Percentiles rank a stretch among this genome's conserved stretches.
Conservation (phyloP, 2,888 invertebrate genomes). For the Aethes cnicana region DNA sequence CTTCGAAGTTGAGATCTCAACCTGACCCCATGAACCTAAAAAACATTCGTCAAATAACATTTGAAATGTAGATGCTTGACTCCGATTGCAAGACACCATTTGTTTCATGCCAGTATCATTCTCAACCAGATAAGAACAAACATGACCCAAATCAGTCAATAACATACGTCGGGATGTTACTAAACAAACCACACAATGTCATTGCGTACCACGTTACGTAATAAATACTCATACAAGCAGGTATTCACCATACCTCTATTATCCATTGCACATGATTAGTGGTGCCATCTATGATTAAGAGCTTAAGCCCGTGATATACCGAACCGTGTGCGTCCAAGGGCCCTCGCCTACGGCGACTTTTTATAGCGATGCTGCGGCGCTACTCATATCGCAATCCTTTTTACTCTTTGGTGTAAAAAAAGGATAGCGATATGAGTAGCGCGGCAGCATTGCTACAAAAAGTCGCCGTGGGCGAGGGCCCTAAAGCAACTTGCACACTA, state of each 20-base stretch:
- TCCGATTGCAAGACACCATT: conserved; percentile 11
- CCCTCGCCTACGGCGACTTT: no score
- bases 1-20: neutral
- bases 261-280: conserved; percentile 26
- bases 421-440: no score
- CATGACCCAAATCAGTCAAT: conserved; percentile 24
- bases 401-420: no score
- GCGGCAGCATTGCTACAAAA: no score
- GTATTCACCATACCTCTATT: conserved; percentile 23
- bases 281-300: conserved; percentile 27
- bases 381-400: no score
- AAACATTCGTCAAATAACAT: neutral
- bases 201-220: conserved; percentile 26
- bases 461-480: no score
- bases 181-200: conserved; percentile 29
- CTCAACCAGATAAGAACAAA: conserved; percentile 10
- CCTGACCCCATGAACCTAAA: conserved; percentile 2
- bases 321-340: no score
- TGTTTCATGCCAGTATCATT: conserved; percentile 18
- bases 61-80: conserved; percentile 4
- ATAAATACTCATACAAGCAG: conserved; percentile 25
- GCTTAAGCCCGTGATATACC: no score
- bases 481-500: no score
- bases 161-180: conserved; percentile 24
- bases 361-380: no score